These are phyloP conservation scores for Morinoia aosen DNA, from an alignment of 2,888 invertebrate genomes.

Conservation along the genomic window DNA sequence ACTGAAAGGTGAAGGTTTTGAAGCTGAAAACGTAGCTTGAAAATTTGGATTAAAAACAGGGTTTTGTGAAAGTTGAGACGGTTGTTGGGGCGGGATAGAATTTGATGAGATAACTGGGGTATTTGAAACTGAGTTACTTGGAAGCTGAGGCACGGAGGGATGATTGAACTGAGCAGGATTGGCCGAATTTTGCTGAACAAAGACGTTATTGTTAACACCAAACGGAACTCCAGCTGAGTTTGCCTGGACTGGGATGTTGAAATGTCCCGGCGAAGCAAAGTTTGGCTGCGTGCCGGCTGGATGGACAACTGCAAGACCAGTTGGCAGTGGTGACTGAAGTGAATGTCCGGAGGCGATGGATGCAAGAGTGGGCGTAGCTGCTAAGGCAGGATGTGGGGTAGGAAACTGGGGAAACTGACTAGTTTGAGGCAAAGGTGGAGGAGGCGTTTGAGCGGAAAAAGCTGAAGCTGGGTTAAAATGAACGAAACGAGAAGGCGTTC, in stretches of 20 bases:
- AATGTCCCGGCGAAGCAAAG: neutral
- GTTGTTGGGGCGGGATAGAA: neutral
- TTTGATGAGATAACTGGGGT: neutral
- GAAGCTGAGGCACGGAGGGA: neutral
- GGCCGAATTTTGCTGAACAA: neutral
- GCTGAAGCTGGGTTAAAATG: neutral
- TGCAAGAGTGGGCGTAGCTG: neutral
- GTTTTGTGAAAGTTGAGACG: neutral
- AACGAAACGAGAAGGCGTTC: slow-evolving; percentile 11
- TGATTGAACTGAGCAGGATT: neutral
- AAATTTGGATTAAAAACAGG: neutral
- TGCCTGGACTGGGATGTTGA: neutral
- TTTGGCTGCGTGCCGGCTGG: neutral
- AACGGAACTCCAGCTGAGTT: neutral
- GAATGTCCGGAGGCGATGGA: neutral
- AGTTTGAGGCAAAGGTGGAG: neutral
- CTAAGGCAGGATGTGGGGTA: slow-evolving; percentile 9
- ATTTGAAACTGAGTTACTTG: neutral
- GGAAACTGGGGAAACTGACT: slow-evolving; percentile 12
- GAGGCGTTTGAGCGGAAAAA: neutral
- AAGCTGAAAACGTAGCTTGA: neutral
- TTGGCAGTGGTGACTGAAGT: neutral
- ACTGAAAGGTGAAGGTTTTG: neutral
- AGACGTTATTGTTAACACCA: neutral
- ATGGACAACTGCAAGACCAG: neutral